Base-by-base conservation (phyloP, 1,140 invertebrate genomes). In the Manduca sexta region DNA sequence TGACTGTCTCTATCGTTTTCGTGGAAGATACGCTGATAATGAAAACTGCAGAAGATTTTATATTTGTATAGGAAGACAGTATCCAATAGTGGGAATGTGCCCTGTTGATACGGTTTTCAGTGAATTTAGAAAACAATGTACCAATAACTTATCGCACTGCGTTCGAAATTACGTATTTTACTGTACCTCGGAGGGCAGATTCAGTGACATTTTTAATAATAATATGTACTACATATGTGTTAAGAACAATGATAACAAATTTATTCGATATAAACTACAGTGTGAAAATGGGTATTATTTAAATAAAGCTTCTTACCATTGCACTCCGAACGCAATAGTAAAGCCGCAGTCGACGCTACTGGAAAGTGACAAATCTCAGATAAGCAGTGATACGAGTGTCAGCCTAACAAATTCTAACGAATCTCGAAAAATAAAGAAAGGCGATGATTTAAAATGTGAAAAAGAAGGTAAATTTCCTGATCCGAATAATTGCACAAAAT, bases 141-240 rank as follows among this genome's bases (percentile, higher is more conserved):
- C 82, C 6, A 77, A 67, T 40, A 84, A 83, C 45, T 58, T 79
- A 21, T 74, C 82, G 12, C 76, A 85, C 53, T 85, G 82, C 40
- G 60, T 76, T 35, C 66, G 74, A 64, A 67, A 75, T 29, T 72
- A 74, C 49, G 61, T 70, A 56, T 85, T 83, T 53, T 49, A 56
- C 52, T 85, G 82, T 58, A 44, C 56, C 21, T 39, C 63, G 7
- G 47, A 50, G 43, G 82, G 82, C 3, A 67, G 78, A 49, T 85
- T 70, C 45, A 60, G 51, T 38, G 78, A 83, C 49, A 35, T 72
- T 14, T 57, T 68, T 5, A 57, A 58, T 18, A 52, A 56, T 34
- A 69, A 82, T 48, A 45, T 66, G 52, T 85, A 83, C 56, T 85
- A 80, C 30, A 70, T 85, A 42, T 85, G 81, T 46, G 59, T 75